These are phyloP conservation scores for Phania funesta DNA, from an alignment of 2,888 invertebrate species.

Conservation along the genomic window DNA sequence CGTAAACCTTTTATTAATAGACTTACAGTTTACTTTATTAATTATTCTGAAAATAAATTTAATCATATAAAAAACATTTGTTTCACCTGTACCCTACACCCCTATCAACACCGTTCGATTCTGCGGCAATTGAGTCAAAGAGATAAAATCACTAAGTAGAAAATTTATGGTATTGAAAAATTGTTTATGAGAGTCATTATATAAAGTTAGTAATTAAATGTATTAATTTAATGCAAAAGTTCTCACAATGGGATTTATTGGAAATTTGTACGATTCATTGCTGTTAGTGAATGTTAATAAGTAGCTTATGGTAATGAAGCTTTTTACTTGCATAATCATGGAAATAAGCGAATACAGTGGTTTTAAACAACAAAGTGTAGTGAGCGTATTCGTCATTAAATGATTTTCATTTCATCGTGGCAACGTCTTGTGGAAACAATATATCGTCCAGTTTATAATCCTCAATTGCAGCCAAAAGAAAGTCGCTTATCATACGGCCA, in stretches of 20 bases:
- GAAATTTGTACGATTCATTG: background rate
- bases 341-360: too few relatives aligned
- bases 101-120: constrained; percentile 49
- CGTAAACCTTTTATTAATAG: too few relatives aligned
- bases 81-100: constrained; percentile 16
- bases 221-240: background rate
- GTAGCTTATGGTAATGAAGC: too few relatives aligned
- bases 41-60: constrained; percentile 33
- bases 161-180: background rate
- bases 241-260: constrained; percentile 10
- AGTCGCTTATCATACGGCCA: too few relatives aligned
- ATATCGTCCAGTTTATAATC: too few relatives aligned
- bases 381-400: too few relatives aligned
- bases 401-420: too few relatives aligned
- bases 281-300: too few relatives aligned
- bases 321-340: too few relatives aligned
- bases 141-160: constrained; percentile 48
- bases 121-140: constrained; percentile 40
- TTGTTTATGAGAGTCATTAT: constrained; percentile 14
- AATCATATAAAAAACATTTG: constrained; percentile 56
- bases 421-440: too few relatives aligned
- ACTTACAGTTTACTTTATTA: background rate
- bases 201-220: background rate
- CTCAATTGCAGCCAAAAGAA: too few relatives aligned
- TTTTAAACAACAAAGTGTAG: too few relatives aligned